A percentile compares a stretch with the other conserved stretches of the same genome.
Evolutionary conservation across 2,797 vertebrate genomes (phyloP).

Genomic region (Microctenopoma lineatum): DNA sequence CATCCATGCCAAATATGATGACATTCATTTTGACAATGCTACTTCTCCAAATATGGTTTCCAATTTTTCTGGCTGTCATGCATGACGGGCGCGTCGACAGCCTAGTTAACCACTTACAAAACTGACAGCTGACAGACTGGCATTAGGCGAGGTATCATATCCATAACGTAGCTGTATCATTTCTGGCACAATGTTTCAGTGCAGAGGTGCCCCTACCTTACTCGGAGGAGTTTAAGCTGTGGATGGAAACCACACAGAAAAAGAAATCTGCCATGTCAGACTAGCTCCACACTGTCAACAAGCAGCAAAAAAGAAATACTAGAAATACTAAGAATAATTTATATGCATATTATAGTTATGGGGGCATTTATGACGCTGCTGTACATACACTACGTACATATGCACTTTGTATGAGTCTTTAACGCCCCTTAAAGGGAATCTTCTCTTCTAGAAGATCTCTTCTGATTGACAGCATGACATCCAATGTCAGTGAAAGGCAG

Average conservation of each 20-base stretch:
- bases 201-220: conserved; percentile 25
- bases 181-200: conserved; percentile 25
- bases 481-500: conserved; percentile 30
- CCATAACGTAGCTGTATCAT: conserved; percentile 37
- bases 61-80: conserved; percentile 77
- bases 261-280: conserved; percentile 6
- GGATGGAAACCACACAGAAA: conserved; percentile 17
- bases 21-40: conserved; percentile 72
- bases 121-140: conserved; percentile 73
- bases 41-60: conserved; percentile 77
- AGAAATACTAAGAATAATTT: neutral
- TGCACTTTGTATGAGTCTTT: neutral
- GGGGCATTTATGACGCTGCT: neutral
- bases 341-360: neutral
- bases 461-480: conserved; percentile 41
- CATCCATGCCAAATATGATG: conserved; percentile 62
- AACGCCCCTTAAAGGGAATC: neutral
- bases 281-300: neutral
- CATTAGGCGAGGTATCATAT: conserved; percentile 57
- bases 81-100: conserved; percentile 67
- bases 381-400: neutral
- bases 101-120: conserved; percentile 66
- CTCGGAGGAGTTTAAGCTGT: conserved; percentile 19
- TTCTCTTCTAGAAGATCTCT: conserved; percentile 5
- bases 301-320: no score